These are phyloP conservation scores for Micrasema longulum DNA, from an alignment of 1,140 invertebrate genomes.

Conservation along the genomic window DNA sequence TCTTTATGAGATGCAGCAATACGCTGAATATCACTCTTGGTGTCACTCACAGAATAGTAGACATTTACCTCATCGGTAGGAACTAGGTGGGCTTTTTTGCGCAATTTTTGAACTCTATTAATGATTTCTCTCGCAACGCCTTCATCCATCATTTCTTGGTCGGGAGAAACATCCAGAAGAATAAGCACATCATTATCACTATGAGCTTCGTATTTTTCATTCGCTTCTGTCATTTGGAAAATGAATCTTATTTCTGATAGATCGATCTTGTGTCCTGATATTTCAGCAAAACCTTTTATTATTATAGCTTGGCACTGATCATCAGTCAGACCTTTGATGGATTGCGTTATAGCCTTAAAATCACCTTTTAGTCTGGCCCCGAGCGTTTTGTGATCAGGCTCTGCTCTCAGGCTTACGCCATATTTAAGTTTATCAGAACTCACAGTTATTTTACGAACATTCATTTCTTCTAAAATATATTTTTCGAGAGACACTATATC, in stretches of 20 bases:
- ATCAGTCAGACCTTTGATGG: conserved; percentile 86
- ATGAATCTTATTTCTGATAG: conserved; percentile 88
- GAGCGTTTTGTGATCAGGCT: conserved; percentile 89
- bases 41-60: conserved; percentile 79
- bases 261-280: conserved; percentile 82
- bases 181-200: conserved; percentile 89
- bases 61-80: conserved; percentile 92
- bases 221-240: conserved; percentile 76
- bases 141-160: conserved; percentile 92
- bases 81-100: conserved; percentile 95
- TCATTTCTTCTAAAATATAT: conserved; percentile 95
- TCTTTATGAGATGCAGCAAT: conserved; percentile 77
- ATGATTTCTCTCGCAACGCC: conserved; percentile 94
- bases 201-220: conserved; percentile 87
- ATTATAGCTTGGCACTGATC: conserved; percentile 84
- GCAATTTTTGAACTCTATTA: conserved; percentile 95
- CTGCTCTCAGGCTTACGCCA: conserved; percentile 92
- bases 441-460: conserved; percentile 89
- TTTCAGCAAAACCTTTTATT: conserved; percentile 75
- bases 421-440: conserved; percentile 94
- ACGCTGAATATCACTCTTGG: conserved; percentile 72
- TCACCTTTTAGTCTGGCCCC: conserved; percentile 90
- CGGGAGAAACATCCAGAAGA: conserved; percentile 82
- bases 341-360: conserved; percentile 88
- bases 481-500: conserved; percentile 85